Evolutionary conservation across 2,113 vertebrate species (phyloP), one percentile per base, ranked within the genome.

Genomic region (Xiphophorus hellerii): DNA sequence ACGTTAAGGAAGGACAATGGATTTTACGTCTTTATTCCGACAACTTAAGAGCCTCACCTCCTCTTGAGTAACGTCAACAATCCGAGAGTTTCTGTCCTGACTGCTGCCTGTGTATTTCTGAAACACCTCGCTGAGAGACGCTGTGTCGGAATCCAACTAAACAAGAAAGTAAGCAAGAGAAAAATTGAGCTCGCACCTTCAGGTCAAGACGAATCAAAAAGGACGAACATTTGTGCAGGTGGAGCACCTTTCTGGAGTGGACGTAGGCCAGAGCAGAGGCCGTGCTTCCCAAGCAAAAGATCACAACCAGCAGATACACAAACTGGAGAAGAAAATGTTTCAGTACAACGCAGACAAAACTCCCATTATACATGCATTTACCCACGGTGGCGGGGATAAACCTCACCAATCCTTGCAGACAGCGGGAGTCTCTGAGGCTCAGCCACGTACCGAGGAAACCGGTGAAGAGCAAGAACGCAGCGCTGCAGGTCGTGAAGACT

Each of bases 281-380:
- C 0, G 90, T 88, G 9, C 84, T 69, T 62, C 84, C 74, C 69
- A 92, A 69, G 75, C 89, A 91, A 73, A 91, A 85, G 66, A 84
- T 83, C 66, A 90, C 67, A 61, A 94, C 58, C 22, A 94, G 81
- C 12, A 92, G 61, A 73, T 88, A 93, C 68, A 92, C 82, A 87
- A 93, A 92, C 92, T 94, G 77, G 14, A 77, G 65, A 73, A 74
- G 66, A 66, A 76, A 62, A 73, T 28, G 60, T 1, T 9, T 78
- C 14, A 63, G 63, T 10, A 75, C 25, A 11, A 7, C 14, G 14
- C 11, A 54, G 64, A 37, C 20, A 44, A 72, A 66, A 33, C 31
- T 67, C 13, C 29, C 4, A 48, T 17, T 35, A 0, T 1, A 28
- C 20, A 70, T 12, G 54, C 0, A 60, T 0, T 42, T 27, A 29